Evolutionary conservation across 2,888 invertebrate species (phyloP).

Genomic region (Fabriciana adippe): DNA sequence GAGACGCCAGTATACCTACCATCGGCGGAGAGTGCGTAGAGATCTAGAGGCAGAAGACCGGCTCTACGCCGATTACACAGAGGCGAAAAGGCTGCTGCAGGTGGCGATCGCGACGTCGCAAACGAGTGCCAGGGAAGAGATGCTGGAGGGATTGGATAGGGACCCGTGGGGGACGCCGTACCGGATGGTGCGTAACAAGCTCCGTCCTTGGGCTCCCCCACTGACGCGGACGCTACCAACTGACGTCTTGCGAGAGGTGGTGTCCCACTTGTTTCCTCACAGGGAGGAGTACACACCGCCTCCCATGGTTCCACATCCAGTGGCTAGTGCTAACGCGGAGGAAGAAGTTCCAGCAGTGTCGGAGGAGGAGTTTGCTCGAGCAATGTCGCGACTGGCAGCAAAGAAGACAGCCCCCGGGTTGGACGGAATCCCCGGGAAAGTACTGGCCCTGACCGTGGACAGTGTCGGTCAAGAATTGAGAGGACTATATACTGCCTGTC

Average conservation of each 20-base stretch:
- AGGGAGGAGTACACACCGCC: background rate
- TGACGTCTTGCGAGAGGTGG: background rate
- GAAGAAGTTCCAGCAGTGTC: background rate
- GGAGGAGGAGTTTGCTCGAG: background rate
- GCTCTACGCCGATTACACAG: slow-evolving; percentile 3
- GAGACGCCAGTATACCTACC: slow-evolving; percentile 9
- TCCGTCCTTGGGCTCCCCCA: slow-evolving; percentile 14
- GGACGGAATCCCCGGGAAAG: background rate
- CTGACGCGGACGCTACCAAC: slow-evolving; percentile 3
- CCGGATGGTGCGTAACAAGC: slow-evolving; percentile 27
- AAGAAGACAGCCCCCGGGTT: background rate
- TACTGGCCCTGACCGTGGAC: background rate
- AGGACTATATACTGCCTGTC: background rate
- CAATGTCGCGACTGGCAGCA: background rate
- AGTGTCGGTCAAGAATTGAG: background rate
- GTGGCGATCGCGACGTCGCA: background rate
- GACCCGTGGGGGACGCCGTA: slow-evolving; percentile 36
- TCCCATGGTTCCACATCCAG: background rate
- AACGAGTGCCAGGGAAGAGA: background rate
- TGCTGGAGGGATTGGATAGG: background rate
- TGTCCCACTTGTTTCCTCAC: slow-evolving; percentile 13
- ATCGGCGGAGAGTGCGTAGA: background rate
- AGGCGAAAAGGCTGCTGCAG: background rate
- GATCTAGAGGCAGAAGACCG: slow-evolving; percentile 12
- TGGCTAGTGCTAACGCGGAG: too few species aligned